A percentile compares a stretch with the other conserved stretches of the same genome.
Evolutionary conservation across 2,888 invertebrate species (phyloP).

Genomic region (Saturnia japonica): DNA sequence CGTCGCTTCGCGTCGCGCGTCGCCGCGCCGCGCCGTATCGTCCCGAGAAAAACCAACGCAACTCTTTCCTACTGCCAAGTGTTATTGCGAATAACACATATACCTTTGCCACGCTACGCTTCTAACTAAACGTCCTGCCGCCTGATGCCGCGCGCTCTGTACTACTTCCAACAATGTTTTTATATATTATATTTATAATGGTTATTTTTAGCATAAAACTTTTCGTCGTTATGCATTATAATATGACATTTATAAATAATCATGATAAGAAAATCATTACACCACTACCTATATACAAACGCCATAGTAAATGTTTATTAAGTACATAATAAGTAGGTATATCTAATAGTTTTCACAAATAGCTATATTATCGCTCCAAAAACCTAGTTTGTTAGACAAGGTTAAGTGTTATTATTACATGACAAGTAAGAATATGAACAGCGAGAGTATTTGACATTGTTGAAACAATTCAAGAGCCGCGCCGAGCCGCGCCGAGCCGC

Average conservation of each 20-base stretch:
- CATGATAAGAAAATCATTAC: background rate
- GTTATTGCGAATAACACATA: slow-evolving; percentile 6
- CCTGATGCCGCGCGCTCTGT: background rate
- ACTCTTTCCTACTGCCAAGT: background rate
- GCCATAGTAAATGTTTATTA: background rate
- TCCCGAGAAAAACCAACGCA: slow-evolving; percentile 5
- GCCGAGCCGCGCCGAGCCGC: too few relatives aligned
- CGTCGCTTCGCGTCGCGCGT: background rate
- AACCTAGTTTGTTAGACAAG: background rate
- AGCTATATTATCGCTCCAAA: too few relatives aligned
- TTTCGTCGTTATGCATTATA: background rate
- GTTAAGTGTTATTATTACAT: background rate
- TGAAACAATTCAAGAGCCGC: too few relatives aligned
- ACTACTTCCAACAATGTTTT: background rate
- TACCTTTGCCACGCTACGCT: background rate
- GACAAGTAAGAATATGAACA: background rate
- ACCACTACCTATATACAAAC: background rate
- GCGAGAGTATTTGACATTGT: background rate
- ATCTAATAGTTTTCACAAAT: too few relatives aligned
- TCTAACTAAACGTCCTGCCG: too few relatives aligned
- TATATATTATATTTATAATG: background rate
- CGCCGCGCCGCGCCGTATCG: background rate
- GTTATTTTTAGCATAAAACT: background rate
- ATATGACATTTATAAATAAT: background rate
- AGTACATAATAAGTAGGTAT: too few relatives aligned